Conservation (phyloP, 2,888 invertebrate species). For the Rhingia rostrata region DNA sequence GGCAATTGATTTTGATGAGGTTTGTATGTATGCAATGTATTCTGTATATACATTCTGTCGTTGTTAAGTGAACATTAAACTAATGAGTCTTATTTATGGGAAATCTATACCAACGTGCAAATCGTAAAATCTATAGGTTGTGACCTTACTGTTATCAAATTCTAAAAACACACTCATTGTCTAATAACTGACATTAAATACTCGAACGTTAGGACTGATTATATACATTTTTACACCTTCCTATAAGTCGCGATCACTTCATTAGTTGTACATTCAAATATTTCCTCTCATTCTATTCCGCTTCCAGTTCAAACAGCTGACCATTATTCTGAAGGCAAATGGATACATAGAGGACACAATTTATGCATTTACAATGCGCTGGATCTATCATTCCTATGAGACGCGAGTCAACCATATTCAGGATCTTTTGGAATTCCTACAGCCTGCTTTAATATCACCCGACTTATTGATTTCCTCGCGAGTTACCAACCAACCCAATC, state of each 20-base stretch:
- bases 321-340: conserved; percentile 5
- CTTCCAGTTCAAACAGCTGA: conserved; percentile 49
- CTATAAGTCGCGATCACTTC: background rate
- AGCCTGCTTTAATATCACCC: conserved; percentile 49
- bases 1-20: conserved; percentile 66
- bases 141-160: too few relatives aligned
- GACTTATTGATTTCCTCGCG: conserved; percentile 38
- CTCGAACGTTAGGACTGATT: too few relatives aligned
- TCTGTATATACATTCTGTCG: background rate
- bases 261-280: background rate
- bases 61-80: too few relatives aligned
- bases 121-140: too few relatives aligned
- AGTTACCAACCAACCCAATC: conserved; percentile 7
- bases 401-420: conserved; percentile 45
- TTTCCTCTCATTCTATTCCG: background rate
- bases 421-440: conserved; percentile 49
- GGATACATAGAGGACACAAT: conserved; percentile 40
- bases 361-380: conserved; percentile 52
- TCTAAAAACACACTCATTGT: too few relatives aligned
- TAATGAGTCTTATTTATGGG: too few relatives aligned
- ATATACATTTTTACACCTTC: background rate
- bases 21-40: background rate
- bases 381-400: conserved; percentile 58
- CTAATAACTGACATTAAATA: too few relatives aligned
- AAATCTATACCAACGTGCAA: too few relatives aligned